Evolutionary conservation across 2,113 vertebrate species (phyloP), one percentile per base, ranked within the genome.

Genomic region (Xiphias gladius): DNA sequence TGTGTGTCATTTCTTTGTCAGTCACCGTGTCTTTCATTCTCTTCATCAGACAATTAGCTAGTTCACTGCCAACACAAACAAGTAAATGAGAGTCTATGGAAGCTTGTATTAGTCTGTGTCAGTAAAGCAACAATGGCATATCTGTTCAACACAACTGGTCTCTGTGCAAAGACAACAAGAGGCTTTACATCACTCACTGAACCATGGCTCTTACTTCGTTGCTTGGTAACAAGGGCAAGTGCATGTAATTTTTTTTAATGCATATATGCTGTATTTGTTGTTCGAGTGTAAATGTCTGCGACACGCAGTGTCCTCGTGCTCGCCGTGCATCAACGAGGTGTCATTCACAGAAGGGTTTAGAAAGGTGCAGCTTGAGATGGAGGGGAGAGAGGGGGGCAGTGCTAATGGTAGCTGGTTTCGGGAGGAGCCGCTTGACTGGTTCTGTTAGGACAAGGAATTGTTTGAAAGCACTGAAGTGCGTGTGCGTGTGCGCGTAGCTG

Each of bases 221-320:
- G 88, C 88, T 69, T 86, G 67, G 88, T 74, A 89, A 93, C 91
- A 90, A 85, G 83, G 71, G 13, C 61, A 64, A 55, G 57, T 78
- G 50, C 55, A 48, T 82, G 43, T 52, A 35, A 24, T 80, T 71
- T 43, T 73, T 43, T 30, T 16, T 63, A 35, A 19, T 43, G 14
- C 46, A 39, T 66, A 64, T 39, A 26, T 66, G 52, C 22, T 74
- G 39, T 84, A 4, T 82, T 12, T 70, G 48, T 76, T n/a, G 54
- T 77, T 48, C 77, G 37, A 22, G 1, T 62, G 68, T 68, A 67
- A 67, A 69, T 76, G 41, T 61, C 43, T 55, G 79, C 41, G 22
- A 22, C 59, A 52, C 66, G 67, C 30, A 48, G 14, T 74, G 72
- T 81, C 72, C 52, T 82, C 12, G 14, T 70, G 66, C 73, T 59